Evolutionary conservation across 1,140 invertebrate genomes (phyloP).

Genomic region (Neocloeon triangulifer): DNA sequence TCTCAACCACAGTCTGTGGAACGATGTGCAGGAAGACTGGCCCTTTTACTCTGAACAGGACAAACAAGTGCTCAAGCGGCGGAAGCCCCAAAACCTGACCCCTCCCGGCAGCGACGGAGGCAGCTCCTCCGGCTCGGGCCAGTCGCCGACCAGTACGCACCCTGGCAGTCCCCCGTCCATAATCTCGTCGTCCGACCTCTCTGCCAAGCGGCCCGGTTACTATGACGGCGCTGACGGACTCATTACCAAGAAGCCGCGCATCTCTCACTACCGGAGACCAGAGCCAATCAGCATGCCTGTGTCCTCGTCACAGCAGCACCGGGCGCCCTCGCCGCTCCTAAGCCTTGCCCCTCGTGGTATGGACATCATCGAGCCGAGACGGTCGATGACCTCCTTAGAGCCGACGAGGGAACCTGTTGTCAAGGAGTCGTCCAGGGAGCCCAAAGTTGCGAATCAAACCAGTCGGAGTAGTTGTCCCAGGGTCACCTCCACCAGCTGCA

Average conservation of each 20-base stretch:
- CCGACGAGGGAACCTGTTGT: neutral
- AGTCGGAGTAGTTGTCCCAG: no score
- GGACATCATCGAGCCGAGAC: neutral
- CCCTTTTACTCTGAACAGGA: conserved; percentile 79
- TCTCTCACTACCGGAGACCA: conserved; percentile 49
- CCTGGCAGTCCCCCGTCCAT: conserved; percentile 34
- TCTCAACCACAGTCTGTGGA: conserved; percentile 64
- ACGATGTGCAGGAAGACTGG: conserved; percentile 85
- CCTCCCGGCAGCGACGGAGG: conserved; percentile 64
- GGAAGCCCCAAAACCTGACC: conserved; percentile 70
- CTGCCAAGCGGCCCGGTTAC: conserved; percentile 28
- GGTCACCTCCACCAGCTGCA: conserved; percentile 12
- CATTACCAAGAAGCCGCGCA: conserved; percentile 51
- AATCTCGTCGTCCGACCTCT: conserved; percentile 12
- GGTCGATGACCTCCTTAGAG: neutral
- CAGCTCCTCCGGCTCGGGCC: conserved; percentile 35
- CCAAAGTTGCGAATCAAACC: neutral
- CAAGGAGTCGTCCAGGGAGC: conserved; percentile 1
- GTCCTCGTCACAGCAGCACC: conserved; percentile 7
- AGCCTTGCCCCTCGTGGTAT: neutral
- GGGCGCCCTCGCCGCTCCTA: conserved; percentile 10
- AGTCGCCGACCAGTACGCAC: conserved; percentile 43
- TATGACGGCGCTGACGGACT: conserved; percentile 32
- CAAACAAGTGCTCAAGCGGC: conserved; percentile 60
- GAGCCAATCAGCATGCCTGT: conserved; percentile 4